Evolutionary conservation across 2,888 invertebrate species (phyloP).

Genomic region (Mimachlamys varia): DNA sequence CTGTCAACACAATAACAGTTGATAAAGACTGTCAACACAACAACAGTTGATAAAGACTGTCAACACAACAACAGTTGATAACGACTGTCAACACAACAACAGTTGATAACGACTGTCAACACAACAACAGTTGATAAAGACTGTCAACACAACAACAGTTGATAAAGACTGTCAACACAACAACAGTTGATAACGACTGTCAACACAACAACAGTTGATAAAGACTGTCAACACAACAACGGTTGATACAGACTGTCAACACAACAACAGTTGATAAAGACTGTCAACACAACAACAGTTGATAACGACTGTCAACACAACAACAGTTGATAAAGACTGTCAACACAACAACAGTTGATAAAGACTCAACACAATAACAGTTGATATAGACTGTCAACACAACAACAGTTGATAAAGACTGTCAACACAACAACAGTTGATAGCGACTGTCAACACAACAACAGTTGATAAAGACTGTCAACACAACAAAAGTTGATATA

Average conservation of each 20-base stretch:
- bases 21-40: conserved; percentile 70
- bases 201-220: conserved; percentile 45
- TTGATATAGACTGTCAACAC: conserved; percentile 75
- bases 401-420: conserved; percentile 70
- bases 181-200: conserved; percentile 70
- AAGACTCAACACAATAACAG: conserved; percentile 43
- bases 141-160: conserved; percentile 62
- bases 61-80: conserved; percentile 45
- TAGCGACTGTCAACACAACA: conserved; percentile 67
- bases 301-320: conserved; percentile 70
- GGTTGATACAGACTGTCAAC: conserved; percentile 72
- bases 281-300: conserved; percentile 62
- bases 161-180: conserved; percentile 70
- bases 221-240: conserved; percentile 66
- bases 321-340: conserved; percentile 71
- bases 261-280: conserved; percentile 59
- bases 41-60: conserved; percentile 71
- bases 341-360: conserved; percentile 45
- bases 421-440: conserved; percentile 48
- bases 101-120: conserved; percentile 72
- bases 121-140: conserved; percentile 59
- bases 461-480: conserved; percentile 72
- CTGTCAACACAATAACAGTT: conserved; percentile 62
- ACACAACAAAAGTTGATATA: conserved; percentile 55
- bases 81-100: conserved; percentile 65